Conservation (phyloP, 2,888 invertebrate genomes). For the Cataglyphis altisquamis region DNA sequence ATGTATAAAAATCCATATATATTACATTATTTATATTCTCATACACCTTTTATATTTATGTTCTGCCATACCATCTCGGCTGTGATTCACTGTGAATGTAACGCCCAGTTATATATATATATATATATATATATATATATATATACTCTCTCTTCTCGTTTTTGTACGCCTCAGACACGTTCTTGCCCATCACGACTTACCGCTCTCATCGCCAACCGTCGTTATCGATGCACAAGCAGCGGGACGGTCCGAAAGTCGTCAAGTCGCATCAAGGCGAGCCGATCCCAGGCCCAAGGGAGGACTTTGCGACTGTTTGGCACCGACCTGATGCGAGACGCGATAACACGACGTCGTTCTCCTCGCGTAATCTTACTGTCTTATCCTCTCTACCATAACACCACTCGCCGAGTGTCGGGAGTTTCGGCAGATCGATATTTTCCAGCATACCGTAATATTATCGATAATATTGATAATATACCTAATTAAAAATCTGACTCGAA, state of each 20-base stretch:
- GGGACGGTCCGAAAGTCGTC: conserved; percentile 79
- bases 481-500: background rate
- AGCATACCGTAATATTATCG: background rate
- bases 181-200: conserved; percentile 78
- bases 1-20: conserved; percentile 33
- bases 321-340: conserved; percentile 78
- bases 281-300: conserved; percentile 77
- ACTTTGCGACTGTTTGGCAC: conserved; percentile 79
- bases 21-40: conserved; percentile 22
- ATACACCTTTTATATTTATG: conserved; percentile 52
- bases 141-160: conserved; percentile 76
- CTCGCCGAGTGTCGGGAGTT: conserved; percentile 46
- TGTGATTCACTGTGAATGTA: conserved; percentile 70
- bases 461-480: background rate
- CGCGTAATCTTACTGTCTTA: conserved; percentile 78
- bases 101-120: conserved; percentile 60
- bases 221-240: conserved; percentile 77
- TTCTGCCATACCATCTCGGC: conserved; percentile 60
- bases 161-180: conserved; percentile 79
- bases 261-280: conserved; percentile 75
- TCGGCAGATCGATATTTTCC: conserved; percentile 53
- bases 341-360: conserved; percentile 76
- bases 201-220: conserved; percentile 77
- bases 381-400: conserved; percentile 73
- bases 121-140: conserved; percentile 44